Conservation (phyloP, 2,888 invertebrate species). For the Chironomus riparius region DNA sequence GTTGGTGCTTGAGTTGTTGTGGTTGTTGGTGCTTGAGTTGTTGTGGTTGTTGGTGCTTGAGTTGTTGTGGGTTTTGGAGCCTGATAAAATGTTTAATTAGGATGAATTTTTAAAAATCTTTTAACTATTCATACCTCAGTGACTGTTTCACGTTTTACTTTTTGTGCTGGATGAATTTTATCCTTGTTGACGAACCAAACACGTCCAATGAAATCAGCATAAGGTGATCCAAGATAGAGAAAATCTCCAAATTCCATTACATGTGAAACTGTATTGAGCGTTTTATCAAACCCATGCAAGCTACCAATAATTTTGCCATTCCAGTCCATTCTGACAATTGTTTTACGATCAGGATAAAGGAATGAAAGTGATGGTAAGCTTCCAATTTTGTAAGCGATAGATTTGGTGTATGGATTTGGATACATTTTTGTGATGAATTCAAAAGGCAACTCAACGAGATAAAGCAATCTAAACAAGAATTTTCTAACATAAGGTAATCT, state of each 20-base stretch:
- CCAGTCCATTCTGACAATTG: constrained; percentile 58
- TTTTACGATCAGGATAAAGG: constrained; percentile 44
- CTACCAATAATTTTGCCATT: constrained; percentile 62
- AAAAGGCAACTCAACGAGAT: constrained; percentile 54
- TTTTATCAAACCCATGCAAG: constrained; percentile 53
- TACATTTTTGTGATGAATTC: constrained; percentile 52
- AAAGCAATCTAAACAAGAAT: constrained; percentile 52
- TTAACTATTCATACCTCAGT: constrained; percentile 25
- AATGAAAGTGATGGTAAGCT: constrained; percentile 48
- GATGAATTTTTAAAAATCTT: background rate
- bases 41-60: constrained; percentile 14
- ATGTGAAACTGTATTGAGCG: constrained; percentile 51
- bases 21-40: constrained; percentile 23
- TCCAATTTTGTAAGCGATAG: constrained; percentile 57
- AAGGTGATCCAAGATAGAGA: constrained; percentile 60
- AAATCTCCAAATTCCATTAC: constrained; percentile 55
- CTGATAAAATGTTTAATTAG: background rate
- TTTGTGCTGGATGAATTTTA: constrained; percentile 43
- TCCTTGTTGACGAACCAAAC: constrained; percentile 44
- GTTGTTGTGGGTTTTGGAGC: constrained; percentile 14
- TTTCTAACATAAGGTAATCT: constrained; percentile 57
- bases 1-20: constrained; percentile 14
- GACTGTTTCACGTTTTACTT: constrained; percentile 30
- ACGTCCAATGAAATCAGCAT: constrained; percentile 54
- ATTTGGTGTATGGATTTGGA: constrained; percentile 56